A percentile compares a stretch with the other conserved stretches of the same genome.
Conservation (phyloP, 2,113 vertebrate species). For the Daphoenositta chrysoptera region DNA sequence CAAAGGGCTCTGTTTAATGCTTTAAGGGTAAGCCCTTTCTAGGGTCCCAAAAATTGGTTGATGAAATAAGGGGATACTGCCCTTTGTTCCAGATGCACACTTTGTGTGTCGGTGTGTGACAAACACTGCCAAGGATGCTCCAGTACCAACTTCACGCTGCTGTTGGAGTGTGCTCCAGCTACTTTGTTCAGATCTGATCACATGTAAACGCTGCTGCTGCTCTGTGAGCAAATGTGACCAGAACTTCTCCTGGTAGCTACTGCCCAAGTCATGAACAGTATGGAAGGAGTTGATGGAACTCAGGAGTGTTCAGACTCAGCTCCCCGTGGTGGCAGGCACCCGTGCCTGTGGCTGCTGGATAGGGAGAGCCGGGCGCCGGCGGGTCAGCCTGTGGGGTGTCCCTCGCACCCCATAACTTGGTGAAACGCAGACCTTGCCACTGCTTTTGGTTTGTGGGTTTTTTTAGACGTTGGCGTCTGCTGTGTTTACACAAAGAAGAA, state of each 20-base stretch:
- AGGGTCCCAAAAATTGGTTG: neutral
- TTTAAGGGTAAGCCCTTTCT: neutral
- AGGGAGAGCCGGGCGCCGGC: accelerated
- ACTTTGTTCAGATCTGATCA: neutral
- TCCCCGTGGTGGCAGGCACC: accelerated
- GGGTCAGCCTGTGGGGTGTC: neutral
- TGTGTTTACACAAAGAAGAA: constrained; percentile 24
- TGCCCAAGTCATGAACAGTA: accelerated
- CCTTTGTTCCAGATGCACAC: neutral
- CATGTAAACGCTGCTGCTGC: neutral
- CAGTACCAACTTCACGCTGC: accelerated
- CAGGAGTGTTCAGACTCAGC: neutral
- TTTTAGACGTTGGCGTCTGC: neutral
- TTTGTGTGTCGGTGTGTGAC: neutral
- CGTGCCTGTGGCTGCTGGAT: accelerated
- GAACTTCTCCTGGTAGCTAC: neutral
- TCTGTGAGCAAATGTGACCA: neutral
- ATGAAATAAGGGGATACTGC: neutral
- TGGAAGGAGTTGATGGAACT: neutral
- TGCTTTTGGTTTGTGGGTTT: neutral
- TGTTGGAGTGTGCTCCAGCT: accelerated
- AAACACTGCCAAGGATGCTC: neutral
- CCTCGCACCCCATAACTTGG: neutral
- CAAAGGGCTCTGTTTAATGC: neutral
- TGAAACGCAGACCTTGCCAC: neutral